A percentile compares a stretch with the other conserved stretches of the same genome.
Evolutionary conservation across 1,140 invertebrate species (phyloP).

Genomic region (Stegodyphus dumicola): DNA sequence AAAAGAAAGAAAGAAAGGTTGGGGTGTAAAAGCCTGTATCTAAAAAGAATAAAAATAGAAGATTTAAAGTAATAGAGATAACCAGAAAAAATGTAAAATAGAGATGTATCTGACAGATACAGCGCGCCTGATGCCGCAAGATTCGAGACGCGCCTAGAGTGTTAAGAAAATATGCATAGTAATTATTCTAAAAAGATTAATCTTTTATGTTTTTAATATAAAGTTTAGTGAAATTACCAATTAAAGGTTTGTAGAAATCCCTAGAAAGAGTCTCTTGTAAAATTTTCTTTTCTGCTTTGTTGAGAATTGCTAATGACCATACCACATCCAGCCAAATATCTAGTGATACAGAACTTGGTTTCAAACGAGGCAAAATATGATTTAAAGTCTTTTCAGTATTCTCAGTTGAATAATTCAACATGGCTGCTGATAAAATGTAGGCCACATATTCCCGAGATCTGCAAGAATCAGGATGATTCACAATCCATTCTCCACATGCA

Average conservation of each 20-base stretch:
- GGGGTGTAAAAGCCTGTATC: too few relatives aligned
- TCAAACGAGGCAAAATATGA: neutral
- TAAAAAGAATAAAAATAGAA: too few relatives aligned
- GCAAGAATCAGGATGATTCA: conserved; percentile 13
- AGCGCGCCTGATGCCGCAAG: too few relatives aligned
- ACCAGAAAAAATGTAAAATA: too few relatives aligned
- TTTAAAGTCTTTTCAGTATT: neutral
- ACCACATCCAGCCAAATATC: conserved; percentile 26
- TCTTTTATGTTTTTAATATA: neutral
- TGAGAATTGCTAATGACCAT: conserved; percentile 41
- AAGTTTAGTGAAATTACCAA: conserved; percentile 5
- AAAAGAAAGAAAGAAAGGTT: too few relatives aligned
- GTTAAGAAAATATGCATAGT: too few relatives aligned
- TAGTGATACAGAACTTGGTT: too few relatives aligned
- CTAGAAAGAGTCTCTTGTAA: conserved; percentile 14
- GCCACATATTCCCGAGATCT: conserved; percentile 3
- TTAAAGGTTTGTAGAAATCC: conserved; percentile 41
- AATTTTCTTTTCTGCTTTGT: neutral
- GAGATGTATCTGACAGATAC: too few relatives aligned
- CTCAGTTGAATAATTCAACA: neutral
- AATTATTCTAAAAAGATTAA: neutral
- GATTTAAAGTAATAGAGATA: too few relatives aligned
- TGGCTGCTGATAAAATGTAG: conserved; percentile 27
- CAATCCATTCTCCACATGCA: conserved; percentile 43
- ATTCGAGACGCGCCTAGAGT: too few relatives aligned